Conservation (phyloP, 1,140 invertebrate genomes). For the Arctopsyche grandis region DNA sequence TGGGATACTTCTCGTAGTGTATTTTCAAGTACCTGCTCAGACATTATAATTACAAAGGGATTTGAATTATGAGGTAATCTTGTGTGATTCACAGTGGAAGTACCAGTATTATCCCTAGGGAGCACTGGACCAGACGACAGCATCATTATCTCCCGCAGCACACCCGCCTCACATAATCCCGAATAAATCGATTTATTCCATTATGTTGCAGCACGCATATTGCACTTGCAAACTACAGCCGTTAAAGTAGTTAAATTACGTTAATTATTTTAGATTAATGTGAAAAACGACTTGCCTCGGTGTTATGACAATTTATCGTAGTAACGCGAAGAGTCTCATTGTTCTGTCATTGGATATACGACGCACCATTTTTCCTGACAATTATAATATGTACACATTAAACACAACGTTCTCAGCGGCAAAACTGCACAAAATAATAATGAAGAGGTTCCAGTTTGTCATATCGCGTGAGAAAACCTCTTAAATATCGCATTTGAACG, state of each 20-base stretch:
- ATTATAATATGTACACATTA: background rate
- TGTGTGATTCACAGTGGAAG: background rate
- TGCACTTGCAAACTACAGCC: too few species aligned
- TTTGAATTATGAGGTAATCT: background rate
- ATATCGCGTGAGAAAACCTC: conserved; percentile 44
- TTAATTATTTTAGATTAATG: background rate
- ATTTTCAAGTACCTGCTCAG: too few species aligned
- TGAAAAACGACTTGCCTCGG: background rate
- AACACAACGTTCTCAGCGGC: background rate
- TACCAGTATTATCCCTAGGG: conserved; percentile 11
- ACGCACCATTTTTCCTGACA: background rate
- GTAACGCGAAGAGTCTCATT: background rate
- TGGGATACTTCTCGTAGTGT: too few species aligned
- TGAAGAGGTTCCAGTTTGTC: conserved; percentile 38
- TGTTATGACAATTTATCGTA: background rate
- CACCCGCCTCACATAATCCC: conserved; percentile 10
- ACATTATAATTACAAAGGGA: too few species aligned
- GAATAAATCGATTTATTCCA: conserved; percentile 31
- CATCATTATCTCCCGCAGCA: conserved; percentile 40
- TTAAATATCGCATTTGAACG: conserved; percentile 35
- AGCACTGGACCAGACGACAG: conserved; percentile 39
- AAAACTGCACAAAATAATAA: conserved; percentile 29
- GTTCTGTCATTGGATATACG: conserved; percentile 14
- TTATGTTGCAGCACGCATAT: too few species aligned
- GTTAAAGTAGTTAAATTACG: background rate